A percentile compares a stretch with the other conserved stretches of the same genome.
Conservation (phyloP, 1,140 invertebrate genomes). For the Neodiprion virginianus region DNA sequence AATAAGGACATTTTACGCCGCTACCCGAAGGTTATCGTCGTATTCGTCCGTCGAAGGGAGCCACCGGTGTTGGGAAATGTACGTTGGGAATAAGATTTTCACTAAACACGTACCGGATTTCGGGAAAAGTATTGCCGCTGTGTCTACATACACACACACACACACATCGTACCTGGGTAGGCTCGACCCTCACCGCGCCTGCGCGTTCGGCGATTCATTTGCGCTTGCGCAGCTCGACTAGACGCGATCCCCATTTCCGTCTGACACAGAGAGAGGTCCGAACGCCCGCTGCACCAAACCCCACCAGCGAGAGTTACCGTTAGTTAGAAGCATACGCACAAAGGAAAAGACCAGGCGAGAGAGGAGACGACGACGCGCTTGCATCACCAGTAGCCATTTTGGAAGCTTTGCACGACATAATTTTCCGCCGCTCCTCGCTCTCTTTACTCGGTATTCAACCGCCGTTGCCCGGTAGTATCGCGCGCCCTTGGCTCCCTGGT, state of each 20-base stretch:
- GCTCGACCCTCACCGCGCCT: neutral
- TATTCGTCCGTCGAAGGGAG: no score
- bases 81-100: no score
- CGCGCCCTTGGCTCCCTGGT: no score
- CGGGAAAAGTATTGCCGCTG: no score
- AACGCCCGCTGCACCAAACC: slow-evolving; percentile 54
- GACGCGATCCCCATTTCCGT: neutral
- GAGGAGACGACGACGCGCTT: slow-evolving; percentile 49
- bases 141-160: no score
- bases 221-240: neutral
- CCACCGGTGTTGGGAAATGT: no score
- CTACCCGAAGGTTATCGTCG: no score
- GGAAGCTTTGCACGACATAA: slow-evolving; percentile 58
- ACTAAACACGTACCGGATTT: no score
- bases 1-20: no score
- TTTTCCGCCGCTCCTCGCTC: slow-evolving; percentile 39
- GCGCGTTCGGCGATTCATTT: neutral
- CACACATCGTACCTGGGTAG: neutral
- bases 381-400: slow-evolving; percentile 61
- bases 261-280: slow-evolving; percentile 23
- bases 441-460: neutral
- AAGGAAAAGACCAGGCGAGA: slow-evolving; percentile 52
- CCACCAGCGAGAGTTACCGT: slow-evolving; percentile 46
- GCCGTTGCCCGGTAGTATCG: no score
- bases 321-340: slow-evolving; percentile 54